Conservation (phyloP, 2,113 vertebrate genomes). For the Condylura cristata region DNA sequence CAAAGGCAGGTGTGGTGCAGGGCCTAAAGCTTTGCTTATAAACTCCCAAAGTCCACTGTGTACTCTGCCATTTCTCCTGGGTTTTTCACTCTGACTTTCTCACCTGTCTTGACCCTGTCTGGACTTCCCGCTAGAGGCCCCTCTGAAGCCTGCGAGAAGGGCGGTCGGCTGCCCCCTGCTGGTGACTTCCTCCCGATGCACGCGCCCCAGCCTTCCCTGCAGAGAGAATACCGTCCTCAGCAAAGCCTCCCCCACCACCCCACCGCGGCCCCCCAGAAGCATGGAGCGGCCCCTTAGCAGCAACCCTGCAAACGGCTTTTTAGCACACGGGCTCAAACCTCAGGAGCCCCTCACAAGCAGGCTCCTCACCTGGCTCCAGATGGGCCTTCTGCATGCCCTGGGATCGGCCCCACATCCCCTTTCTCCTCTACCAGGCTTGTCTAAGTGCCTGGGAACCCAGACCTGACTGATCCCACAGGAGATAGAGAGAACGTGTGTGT, state of each 20-base stretch:
- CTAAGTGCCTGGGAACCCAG: neutral
- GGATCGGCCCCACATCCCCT: neutral
- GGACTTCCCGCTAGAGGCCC: neutral
- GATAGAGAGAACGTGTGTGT: neutral
- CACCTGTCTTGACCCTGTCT: too few relatives aligned
- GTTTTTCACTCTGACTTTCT: neutral
- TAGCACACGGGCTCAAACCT: neutral
- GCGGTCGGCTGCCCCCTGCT: neutral
- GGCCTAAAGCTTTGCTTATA: neutral
- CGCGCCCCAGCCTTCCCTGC: neutral
- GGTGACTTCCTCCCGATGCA: neutral
- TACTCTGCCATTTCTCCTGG: neutral
- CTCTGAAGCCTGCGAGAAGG: neutral
- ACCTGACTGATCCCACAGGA: neutral
- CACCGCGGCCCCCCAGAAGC: neutral
- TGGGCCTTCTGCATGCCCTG: neutral
- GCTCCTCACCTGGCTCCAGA: neutral
- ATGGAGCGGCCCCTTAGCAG: neutral
- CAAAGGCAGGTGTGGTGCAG: neutral
- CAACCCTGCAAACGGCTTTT: neutral
- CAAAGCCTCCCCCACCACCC: accelerated
- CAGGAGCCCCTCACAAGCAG: neutral
- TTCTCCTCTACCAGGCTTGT: neutral
- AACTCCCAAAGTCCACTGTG: neutral
- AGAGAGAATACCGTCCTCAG: neutral